Evolutionary conservation across 1,140 invertebrate genomes (phyloP).

Genomic region (Drosophila auraria): DNA sequence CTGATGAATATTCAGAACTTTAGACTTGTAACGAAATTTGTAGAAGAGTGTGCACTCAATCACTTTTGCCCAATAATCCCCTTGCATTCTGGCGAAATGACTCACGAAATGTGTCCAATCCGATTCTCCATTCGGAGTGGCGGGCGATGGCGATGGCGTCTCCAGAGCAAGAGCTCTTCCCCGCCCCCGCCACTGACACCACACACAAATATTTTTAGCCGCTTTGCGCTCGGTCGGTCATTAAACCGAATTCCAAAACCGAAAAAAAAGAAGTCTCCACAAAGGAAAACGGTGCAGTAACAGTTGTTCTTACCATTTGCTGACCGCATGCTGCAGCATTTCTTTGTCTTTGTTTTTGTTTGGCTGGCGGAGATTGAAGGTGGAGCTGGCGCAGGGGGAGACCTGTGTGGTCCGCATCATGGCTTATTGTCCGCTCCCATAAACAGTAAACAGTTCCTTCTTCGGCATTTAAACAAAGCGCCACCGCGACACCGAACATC

Average conservation of each 20-base stretch:
- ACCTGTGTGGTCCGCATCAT: constrained; percentile 53
- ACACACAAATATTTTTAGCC: constrained; percentile 76
- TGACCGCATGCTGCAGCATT: constrained; percentile 62
- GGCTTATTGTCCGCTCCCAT: constrained; percentile 49
- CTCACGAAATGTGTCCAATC: constrained; percentile 47
- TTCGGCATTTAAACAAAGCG: constrained; percentile 49
- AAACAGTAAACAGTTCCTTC: constrained; percentile 49
- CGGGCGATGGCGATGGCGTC: constrained; percentile 30
- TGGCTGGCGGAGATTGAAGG: constrained; percentile 36
- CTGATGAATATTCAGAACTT: constrained; percentile 12
- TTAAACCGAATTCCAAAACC: constrained; percentile 65
- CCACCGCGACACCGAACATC: constrained; percentile 27
- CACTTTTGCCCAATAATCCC: constrained; percentile 8
- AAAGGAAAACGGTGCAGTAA: constrained; percentile 41
- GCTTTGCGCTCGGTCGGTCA: constrained; percentile 69
- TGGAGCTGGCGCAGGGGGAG: constrained; percentile 14
- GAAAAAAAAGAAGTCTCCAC: constrained; percentile 15
- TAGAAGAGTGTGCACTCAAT: constrained; percentile 14
- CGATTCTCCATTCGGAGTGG: constrained; percentile 7
- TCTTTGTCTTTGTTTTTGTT: constrained; percentile 45
- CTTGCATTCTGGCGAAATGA: constrained; percentile 46
- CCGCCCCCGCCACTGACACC: constrained; percentile 35
- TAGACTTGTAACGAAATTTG: background rate
- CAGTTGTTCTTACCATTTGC: constrained; percentile 78
- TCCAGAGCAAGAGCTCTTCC: constrained; percentile 16